These are phyloP conservation scores for Bombus sibiricus DNA, from an alignment of 1,140 invertebrate species.

Conservation along the genomic window DNA sequence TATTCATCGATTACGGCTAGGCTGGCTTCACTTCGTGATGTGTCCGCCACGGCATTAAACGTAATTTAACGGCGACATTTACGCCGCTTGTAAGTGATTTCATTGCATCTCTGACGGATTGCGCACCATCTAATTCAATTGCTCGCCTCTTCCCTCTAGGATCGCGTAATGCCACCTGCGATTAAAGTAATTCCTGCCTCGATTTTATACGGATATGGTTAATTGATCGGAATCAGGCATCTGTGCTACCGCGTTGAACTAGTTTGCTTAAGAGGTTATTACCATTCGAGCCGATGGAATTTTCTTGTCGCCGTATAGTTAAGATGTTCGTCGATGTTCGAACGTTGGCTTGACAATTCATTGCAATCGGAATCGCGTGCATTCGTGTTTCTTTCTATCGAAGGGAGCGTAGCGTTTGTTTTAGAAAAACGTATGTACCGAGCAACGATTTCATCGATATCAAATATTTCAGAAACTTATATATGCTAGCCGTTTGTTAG, in stretches of 20 bases:
- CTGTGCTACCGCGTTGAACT: neutral
- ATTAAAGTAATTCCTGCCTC: conserved; percentile 1
- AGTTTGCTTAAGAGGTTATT: neutral
- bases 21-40: conserved; percentile 7
- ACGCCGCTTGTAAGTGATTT: conserved; percentile 24
- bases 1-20: conserved; percentile 51
- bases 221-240: neutral
- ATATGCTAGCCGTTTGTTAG: no score
- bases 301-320: neutral
- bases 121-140: conserved; percentile 29
- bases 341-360: no score
- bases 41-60: conserved; percentile 20
- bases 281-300: neutral
- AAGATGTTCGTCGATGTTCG: neutral
- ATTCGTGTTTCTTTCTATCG: no score
- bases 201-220: neutral
- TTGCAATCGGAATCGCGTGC: no score
- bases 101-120: conserved; percentile 14
- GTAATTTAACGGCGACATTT: conserved; percentile 46
- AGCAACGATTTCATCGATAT: no score
- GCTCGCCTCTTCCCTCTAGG: neutral
- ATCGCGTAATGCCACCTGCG: neutral
- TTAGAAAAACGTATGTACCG: no score
- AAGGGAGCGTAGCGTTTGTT: no score
- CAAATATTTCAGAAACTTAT: no score